Base-by-base conservation (phyloP, 2,113 vertebrate genomes). In the Elephantulus edwardii region DNA sequence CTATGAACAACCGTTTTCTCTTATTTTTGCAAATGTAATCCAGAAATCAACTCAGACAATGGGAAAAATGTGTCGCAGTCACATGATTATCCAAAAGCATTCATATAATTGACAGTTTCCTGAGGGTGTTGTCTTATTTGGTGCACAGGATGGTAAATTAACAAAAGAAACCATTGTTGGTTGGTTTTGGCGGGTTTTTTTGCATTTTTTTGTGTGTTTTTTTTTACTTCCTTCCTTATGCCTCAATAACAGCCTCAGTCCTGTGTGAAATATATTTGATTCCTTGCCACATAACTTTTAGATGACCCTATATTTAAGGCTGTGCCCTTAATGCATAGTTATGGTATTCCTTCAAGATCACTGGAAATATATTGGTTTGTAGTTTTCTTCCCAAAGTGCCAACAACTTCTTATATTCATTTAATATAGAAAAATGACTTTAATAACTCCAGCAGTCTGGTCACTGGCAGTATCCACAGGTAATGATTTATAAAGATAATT, bases 341-440 rank as follows among this genome's bases (percentile, higher is more conserved):
- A 83, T 52, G 60, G 33, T 48, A 82, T 79, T 95, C 66, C 60
- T 93, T 93, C 78, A 89, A 77, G 71, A 76, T 81, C 74, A 75
- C 33, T 56, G 60, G 35, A 62, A 81, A 83, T 19, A 75, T 40
- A 78, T 26, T 84, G 75, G 40, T 60, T 89, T 91, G 6, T 52
- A 66, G 48, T 94, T 94, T 94, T 89, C 85, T 62, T 91, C 74
- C 72, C 40, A 77, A 89, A 86, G 72, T 83, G 44, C 50, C 89
- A 89, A 44, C n/a, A 58, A 40, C 86, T 88, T 94, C 74, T 85
- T 84, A 66, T 50, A 71, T 93, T 88, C 52, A 88, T 76, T 94
- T 93, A 92, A 94, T 88, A 76, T 19, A 92, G 94, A 96, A 96
- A 96, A 95, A 95, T 96, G 86, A 79, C 82, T 93, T 93, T 93